A percentile compares a stretch with the other conserved stretches of the same genome.
These are phyloP conservation scores for Neodontobutis hainanensis DNA, from an alignment of 2,113 vertebrate species.

Conservation along the genomic window DNA sequence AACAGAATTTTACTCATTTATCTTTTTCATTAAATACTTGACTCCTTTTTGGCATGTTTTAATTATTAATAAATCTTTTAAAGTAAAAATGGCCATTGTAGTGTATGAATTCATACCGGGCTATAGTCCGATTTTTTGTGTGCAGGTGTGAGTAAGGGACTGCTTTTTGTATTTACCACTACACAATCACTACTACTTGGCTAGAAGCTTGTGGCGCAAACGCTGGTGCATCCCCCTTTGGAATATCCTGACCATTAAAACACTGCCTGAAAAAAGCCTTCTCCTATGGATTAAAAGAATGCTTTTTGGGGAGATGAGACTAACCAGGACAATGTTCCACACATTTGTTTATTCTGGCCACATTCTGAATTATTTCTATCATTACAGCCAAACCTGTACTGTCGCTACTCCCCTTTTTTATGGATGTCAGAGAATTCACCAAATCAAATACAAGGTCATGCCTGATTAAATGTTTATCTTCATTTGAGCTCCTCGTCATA, in stretches of 20 bases:
- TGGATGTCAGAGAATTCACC: conserved; percentile 47
- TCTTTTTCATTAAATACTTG: conserved; percentile 20
- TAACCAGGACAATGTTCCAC: conserved; percentile 47
- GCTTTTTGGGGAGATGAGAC: conserved; percentile 54
- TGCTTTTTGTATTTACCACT: conserved; percentile 10
- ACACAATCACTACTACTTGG: conserved; percentile 14
- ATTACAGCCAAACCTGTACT: conserved; percentile 53
- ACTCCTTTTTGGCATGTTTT: conserved; percentile 10
- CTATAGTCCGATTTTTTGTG: no score
- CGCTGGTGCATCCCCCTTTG: conserved; percentile 45
- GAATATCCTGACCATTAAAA: conserved; percentile 67
- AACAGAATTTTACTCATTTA: conserved; percentile 24
- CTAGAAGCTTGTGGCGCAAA: conserved; percentile 32
- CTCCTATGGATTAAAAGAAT: conserved; percentile 57
- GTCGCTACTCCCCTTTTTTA: conserved; percentile 49
- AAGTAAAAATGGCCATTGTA: no score
- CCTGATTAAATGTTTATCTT: conserved; percentile 79
- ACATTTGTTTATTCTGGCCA: conserved; percentile 37
- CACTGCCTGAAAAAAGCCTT: conserved; percentile 52
- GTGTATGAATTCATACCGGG: background rate
- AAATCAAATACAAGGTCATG: conserved; percentile 68
- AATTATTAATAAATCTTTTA: background rate
- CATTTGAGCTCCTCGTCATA: conserved; percentile 67
- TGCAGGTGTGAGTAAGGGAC: no score
- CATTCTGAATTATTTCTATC: conserved; percentile 54